phyloP scores from a whole-genome alignment of 2,797 vertebrate species.

The Pteronotus mesoamericanus region DNA sequence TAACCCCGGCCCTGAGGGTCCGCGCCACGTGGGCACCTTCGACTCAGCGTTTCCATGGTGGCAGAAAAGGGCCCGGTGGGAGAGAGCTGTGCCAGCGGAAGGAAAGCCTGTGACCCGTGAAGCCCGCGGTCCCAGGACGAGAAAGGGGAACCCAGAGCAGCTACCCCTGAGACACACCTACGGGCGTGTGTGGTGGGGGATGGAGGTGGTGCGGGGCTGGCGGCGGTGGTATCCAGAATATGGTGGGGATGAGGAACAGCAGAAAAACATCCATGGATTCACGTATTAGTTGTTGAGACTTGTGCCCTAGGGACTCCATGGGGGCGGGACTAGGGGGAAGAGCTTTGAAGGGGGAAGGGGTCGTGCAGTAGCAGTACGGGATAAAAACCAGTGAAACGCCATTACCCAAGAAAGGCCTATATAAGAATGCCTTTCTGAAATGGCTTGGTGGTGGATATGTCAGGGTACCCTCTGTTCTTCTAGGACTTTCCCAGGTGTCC shows the following conservation, averaged over 20 bases:
- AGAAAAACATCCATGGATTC: background rate
- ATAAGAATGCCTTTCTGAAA: background rate
- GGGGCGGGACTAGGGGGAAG: background rate
- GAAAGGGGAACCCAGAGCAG: background rate
- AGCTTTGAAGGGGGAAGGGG: background rate
- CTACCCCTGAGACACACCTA: background rate
- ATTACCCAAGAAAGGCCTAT: background rate
- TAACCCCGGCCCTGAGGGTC: background rate
- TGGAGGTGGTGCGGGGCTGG: background rate
- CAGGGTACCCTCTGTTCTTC: background rate
- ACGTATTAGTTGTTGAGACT: background rate
- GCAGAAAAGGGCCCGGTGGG: background rate
- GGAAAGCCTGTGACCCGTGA: no score
- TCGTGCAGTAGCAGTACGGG: background rate
- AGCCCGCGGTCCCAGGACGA: background rate
- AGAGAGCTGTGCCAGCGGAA: background rate
- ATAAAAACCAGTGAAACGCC: background rate
- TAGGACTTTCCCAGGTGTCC: background rate
- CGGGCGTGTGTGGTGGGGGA: no score
- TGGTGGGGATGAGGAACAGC: background rate
- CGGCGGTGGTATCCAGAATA: accelerated
- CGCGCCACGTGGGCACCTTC: background rate
- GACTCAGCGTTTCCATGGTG: background rate
- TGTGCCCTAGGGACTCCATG: background rate
- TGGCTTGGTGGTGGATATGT: no score